Evolutionary conservation across 2,113 vertebrate genomes (phyloP).

Genomic region (Platichthys flesus): DNA sequence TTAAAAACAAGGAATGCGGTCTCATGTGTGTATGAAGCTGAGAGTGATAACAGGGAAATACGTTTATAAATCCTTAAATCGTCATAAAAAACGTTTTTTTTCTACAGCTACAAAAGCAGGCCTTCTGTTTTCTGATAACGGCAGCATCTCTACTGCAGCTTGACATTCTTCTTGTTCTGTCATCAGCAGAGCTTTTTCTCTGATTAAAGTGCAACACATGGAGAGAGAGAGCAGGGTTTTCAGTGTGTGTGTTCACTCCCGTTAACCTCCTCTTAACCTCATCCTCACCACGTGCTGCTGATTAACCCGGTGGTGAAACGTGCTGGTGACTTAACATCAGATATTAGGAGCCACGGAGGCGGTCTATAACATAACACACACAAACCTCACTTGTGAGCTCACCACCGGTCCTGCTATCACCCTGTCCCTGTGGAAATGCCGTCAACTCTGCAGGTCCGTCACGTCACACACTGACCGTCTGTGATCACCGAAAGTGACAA

Average conservation of each 20-base stretch:
- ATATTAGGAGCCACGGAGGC: conserved; percentile 28
- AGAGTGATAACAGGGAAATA: no score
- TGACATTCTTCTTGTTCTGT: background rate
- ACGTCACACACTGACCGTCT: conserved; percentile 24
- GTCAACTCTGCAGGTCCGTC: conserved; percentile 33
- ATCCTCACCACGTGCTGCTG: conserved; percentile 37
- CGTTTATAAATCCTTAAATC: no score
- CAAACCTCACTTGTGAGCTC: conserved; percentile 49
- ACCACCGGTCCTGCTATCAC: conserved; percentile 28
- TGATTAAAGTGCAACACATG: background rate
- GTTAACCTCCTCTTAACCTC: conserved; percentile 20
- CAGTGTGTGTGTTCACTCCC: background rate
- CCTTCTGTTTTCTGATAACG: conserved; percentile 1
- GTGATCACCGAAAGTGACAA: conserved; percentile 18
- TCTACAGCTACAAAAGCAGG: background rate
- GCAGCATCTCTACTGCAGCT: background rate
- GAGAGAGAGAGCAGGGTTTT: background rate
- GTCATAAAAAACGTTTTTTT: no score
- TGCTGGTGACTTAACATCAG: conserved; percentile 22
- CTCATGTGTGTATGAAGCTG: no score
- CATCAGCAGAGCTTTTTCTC: background rate
- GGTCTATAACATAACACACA: conserved; percentile 29
- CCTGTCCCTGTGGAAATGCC: conserved; percentile 35
- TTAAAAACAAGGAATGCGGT: background rate
- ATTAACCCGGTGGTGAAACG: conserved; percentile 36